Evolutionary conservation across 2,888 invertebrate species (phyloP).

Genomic region (Cantharis rufa): DNA sequence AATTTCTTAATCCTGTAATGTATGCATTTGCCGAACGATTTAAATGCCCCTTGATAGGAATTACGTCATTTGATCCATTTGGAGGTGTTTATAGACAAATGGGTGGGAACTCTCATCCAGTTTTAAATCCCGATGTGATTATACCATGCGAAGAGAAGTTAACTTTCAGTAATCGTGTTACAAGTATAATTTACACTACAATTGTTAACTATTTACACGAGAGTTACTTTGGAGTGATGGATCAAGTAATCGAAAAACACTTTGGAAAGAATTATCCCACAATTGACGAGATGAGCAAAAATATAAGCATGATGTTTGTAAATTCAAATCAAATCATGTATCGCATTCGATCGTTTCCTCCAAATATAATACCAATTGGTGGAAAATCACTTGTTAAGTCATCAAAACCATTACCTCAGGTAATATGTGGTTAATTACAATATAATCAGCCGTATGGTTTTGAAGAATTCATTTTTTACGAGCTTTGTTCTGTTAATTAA

Average conservation of each 20-base stretch:
- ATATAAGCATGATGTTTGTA: conserved; percentile 47
- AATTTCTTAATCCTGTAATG: not conserved
- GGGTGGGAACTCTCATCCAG: not conserved
- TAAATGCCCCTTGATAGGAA: not conserved
- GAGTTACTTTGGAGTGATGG: not conserved
- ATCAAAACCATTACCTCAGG: conserved; percentile 39
- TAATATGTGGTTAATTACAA: too few relatives aligned
- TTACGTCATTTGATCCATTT: not conserved
- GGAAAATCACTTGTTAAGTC: conserved; percentile 42
- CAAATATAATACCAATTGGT: conserved; percentile 46
- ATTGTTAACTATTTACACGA: not conserved
- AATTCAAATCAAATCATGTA: conserved; percentile 47
- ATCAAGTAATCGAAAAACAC: conserved; percentile 33
- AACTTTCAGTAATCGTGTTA: not conserved
- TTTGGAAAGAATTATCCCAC: conserved; percentile 45
- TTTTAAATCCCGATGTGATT: not conserved
- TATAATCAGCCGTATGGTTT: too few relatives aligned
- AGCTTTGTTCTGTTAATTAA: too few relatives aligned
- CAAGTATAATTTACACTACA: not conserved
- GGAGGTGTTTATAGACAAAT: not conserved
- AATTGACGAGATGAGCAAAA: conserved; percentile 39
- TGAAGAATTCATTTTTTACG: too few relatives aligned
- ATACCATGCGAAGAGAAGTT: not conserved
- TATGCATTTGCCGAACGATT: not conserved
- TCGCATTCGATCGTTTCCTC: conserved; percentile 42